Evolutionary conservation across 2,797 vertebrate genomes (phyloP), one percentile per base, ranked within the genome.

Genomic region (Rhynchotus rufescens): DNA sequence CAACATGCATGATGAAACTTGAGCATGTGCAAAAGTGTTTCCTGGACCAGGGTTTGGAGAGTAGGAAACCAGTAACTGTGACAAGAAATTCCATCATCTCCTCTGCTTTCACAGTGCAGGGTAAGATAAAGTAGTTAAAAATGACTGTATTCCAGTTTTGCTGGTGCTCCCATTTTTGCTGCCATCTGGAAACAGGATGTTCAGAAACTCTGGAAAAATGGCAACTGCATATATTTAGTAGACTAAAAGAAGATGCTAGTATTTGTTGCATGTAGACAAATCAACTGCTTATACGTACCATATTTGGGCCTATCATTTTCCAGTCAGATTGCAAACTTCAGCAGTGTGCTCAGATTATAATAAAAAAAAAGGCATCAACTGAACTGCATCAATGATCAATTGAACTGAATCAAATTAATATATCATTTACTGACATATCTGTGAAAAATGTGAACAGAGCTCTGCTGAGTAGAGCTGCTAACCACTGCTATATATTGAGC

Each of bases 101-200:
- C 81, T 84, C 89, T 81, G 85, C 75, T 93, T 95, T 93, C 75
- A 65, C 54, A 84, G 57, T 9, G 6, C 74, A 65, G 85, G 34
- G 78, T 91, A 91, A 95, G 68, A 94, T 84, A 84, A 86, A 94
- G 80, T 68, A 38, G 68, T 68, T 96, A 86, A 91, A 92, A 95
- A 80, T 57, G 80, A 67, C 61, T 95, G 75, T 81, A 92, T 94
- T 90, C 61, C 57, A 84, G 57, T 93, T 93, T 89, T 91, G 32
- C 77, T 92, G 61, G 74, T 59, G 17, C 71, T 95, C 59, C 80
- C 45, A 36, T 80, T 92, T 74, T 54, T 80, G 36, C 78, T 96
- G 85, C 83, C 96, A 95, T 96, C 92, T 95, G 94, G 92, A 92
- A 90, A 86, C 95, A 93, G 94, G 86, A 91, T 94, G 94, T 96